Evolutionary conservation across 2,888 invertebrate species (phyloP).

Genomic region (Stictocephala bisonia): DNA sequence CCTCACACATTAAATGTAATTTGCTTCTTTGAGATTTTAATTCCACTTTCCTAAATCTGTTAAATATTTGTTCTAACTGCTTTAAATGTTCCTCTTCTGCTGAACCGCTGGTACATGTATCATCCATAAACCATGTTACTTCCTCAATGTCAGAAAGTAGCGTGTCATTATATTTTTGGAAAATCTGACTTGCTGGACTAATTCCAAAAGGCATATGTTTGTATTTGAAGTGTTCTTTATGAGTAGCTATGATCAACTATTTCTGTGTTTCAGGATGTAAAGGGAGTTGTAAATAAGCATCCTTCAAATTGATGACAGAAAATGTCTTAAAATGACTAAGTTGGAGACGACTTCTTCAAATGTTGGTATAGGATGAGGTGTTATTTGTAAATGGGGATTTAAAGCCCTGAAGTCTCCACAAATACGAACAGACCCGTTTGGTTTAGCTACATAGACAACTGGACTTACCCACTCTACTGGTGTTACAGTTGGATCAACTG

Average conservation of each 20-base stretch:
- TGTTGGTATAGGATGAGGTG: neutral
- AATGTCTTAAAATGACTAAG: neutral
- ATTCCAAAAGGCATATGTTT: constrained; percentile 11
- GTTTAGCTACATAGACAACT: no score
- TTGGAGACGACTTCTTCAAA: neutral
- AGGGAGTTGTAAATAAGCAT: neutral
- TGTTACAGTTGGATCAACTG: neutral
- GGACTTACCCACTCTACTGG: neutral
- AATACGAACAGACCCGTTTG: no score
- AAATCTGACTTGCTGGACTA: neutral
- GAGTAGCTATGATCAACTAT: neutral
- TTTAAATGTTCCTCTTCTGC: no score
- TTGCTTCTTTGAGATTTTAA: no score
- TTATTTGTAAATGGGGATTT: neutral
- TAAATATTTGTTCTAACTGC: no score
- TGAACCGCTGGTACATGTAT: neutral
- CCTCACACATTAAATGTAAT: no score
- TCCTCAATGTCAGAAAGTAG: neutral
- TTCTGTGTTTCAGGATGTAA: neutral
- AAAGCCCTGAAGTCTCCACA: no score
- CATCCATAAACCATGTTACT: neutral
- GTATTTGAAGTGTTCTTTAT: constrained; percentile 2
- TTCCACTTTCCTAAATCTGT: no score
- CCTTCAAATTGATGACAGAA: constrained; percentile 18
- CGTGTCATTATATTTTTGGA: neutral